A percentile compares a stretch with the other conserved stretches of the same genome.
Conservation (phyloP, 2,888 invertebrate species). For the Orthosia incerta region DNA sequence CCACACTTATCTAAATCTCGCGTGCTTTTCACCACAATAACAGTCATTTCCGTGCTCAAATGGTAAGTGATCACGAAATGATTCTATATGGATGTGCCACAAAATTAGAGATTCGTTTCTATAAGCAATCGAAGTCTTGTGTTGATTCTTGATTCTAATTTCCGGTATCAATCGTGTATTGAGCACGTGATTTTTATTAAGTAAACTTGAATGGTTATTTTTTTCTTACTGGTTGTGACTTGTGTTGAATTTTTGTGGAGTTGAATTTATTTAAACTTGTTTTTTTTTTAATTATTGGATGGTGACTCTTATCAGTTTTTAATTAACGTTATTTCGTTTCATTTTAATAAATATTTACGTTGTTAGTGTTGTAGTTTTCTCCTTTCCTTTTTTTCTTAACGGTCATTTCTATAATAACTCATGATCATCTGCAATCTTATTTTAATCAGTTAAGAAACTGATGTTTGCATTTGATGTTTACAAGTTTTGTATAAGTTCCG, state of each 20-base stretch:
- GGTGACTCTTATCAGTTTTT: not conserved
- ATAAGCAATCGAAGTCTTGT: conserved; percentile 27
- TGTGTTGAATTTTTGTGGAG: not conserved
- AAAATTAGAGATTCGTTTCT: conserved; percentile 22
- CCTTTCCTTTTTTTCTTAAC: not conserved
- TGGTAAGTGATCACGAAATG: conserved; percentile 23
- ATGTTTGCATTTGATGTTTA: too few species aligned
- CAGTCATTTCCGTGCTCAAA: conserved; percentile 42
- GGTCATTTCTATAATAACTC: too few species aligned
- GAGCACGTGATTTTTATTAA: conserved; percentile 45
- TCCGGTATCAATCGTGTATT: conserved; percentile 39
- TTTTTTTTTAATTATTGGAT: not conserved
- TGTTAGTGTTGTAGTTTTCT: not conserved
- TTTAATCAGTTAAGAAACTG: too few species aligned
- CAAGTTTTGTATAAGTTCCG: too few species aligned
- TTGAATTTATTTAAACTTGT: not conserved
- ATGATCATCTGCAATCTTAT: too few species aligned
- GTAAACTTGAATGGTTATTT: conserved; percentile 19
- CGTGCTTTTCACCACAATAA: conserved; percentile 2
- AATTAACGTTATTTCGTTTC: not conserved
- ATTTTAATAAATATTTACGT: not conserved
- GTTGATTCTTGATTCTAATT: conserved; percentile 47
- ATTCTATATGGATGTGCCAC: conserved; percentile 13
- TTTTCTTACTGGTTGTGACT: not conserved
- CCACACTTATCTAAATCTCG: not conserved